A percentile compares a stretch with the other conserved stretches of the same genome.
These are phyloP conservation scores for Anolis apletophallus DNA, from an alignment of 2,797 vertebrate genomes.

Conservation along the genomic window DNA sequence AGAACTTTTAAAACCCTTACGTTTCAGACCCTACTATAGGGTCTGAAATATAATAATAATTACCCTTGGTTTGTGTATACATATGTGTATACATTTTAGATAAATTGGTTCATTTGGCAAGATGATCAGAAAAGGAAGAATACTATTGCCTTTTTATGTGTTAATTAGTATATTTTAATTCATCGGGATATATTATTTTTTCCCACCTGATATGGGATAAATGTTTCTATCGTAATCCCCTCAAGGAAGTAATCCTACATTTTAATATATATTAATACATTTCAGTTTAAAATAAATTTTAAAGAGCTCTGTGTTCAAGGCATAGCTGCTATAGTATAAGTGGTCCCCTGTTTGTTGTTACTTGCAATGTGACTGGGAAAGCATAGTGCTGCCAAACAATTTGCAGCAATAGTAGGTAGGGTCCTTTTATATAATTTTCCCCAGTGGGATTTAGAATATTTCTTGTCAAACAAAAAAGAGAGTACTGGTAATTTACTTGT, in stretches of 20 bases:
- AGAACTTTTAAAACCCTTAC: constrained; percentile 34
- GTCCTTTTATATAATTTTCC: neutral
- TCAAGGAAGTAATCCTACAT: no score
- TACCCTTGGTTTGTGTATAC: constrained; percentile 30
- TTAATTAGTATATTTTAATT: neutral
- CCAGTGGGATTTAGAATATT: neutral
- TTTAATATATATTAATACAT: no score
- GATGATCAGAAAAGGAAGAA: neutral
- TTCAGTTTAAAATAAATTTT: neutral
- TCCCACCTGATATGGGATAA: no score
- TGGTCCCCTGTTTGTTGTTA: neutral
- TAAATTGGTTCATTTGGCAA: constrained; percentile 23
- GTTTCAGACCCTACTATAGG: constrained; percentile 28
- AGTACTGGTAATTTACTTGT: no score
- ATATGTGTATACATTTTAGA: neutral
- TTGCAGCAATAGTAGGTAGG: neutral
- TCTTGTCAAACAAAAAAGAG: neutral
- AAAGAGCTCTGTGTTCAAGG: neutral
- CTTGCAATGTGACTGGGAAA: neutral
- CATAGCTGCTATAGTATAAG: neutral
- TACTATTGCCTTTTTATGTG: neutral
- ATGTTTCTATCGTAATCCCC: neutral
- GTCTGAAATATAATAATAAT: neutral
- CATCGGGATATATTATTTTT: neutral
- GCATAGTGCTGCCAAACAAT: neutral